phyloP scores from a whole-genome alignment of 2,888 invertebrate genomes.

The Chrysina gloriosa region DNA sequence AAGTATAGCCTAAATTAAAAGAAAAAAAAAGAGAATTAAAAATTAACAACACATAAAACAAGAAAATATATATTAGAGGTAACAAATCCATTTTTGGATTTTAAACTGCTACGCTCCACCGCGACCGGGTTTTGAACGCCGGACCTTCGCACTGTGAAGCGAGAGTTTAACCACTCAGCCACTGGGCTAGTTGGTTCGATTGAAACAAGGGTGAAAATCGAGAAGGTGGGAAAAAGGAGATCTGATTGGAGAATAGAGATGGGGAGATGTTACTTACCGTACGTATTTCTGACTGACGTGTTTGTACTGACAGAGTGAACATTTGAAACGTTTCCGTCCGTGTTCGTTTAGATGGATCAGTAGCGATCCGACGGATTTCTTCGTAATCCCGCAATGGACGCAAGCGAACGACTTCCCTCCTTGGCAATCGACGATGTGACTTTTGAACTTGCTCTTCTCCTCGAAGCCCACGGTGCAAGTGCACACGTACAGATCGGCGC shows the following conservation, averaged over 20 bases:
- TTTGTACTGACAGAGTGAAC: slow-evolving; percentile 69
- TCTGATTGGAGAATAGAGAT: not conserved
- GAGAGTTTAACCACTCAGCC: too few relatives aligned
- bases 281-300: slow-evolving; percentile 55
- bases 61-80: too few relatives aligned
- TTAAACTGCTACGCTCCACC: too few relatives aligned
- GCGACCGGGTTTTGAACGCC: too few relatives aligned
- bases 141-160: too few relatives aligned
- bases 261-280: slow-evolving; percentile 52
- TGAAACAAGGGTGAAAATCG: too few relatives aligned
- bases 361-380: slow-evolving; percentile 65
- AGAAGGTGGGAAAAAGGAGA: too few relatives aligned
- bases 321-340: slow-evolving; percentile 70
- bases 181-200: too few relatives aligned
- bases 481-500: slow-evolving; percentile 68
- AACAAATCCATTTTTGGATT: too few relatives aligned
- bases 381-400: slow-evolving; percentile 66
- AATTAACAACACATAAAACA: too few relatives aligned
- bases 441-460: slow-evolving; percentile 60
- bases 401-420: slow-evolving; percentile 63
- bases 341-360: slow-evolving; percentile 72
- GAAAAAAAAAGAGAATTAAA: not conserved
- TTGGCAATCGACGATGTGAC: slow-evolving; percentile 58
- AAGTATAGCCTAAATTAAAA: not conserved
- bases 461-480: slow-evolving; percentile 63